Base-by-base conservation (phyloP, 1,140 invertebrate genomes). In the Lordiphosa stackelbergi region DNA sequence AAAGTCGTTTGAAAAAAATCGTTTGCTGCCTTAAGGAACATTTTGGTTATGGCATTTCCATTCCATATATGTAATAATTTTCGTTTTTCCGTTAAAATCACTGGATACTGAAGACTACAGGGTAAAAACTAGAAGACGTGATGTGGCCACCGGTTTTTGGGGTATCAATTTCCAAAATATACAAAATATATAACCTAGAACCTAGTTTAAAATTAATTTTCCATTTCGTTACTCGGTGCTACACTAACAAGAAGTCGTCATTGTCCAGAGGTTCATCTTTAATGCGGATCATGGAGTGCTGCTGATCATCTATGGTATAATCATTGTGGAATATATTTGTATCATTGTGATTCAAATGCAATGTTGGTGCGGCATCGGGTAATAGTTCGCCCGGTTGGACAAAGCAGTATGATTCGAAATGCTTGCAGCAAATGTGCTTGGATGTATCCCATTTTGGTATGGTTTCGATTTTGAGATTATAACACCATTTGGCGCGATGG, bases 381-480 rank as follows among this genome's bases (percentile, higher is more conserved):
- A 54, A 53, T 22, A 85, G 37, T 16, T 64, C 61, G 9, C 70
- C 73, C 9, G 58, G 40, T 31, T 43, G 38, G 8, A 24, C 28
- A 13, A 79, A 72, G 47, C 84, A 85, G 34, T 62, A 53, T 19
- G 54, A 40, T 54, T 84, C 78, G 13, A 84, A 84, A 36, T 84
- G 78, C 19, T 72, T 75, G 24, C 57, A 55, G 63, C 78, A 84
- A 13, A 84, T 69, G 40, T 58, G 73, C 38, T 73, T 69, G 6
- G 69, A 66, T 45, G 46, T 64, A 31, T 83, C 78, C 78, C 78
- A 77, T 37, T 83, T 83, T n/a, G 77, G 47, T 42, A 83, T 60
- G 24, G 69, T 24, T 5, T 73, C 79, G 37, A 84, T 84, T 61
- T 84, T 73, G 3, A 84, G 66, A 66, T 84, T 84, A 19, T 84